Evolutionary conservation across 2,797 vertebrate species (phyloP), one percentile per base, ranked within the genome.

Genomic region (Sciurus vulgaris): DNA sequence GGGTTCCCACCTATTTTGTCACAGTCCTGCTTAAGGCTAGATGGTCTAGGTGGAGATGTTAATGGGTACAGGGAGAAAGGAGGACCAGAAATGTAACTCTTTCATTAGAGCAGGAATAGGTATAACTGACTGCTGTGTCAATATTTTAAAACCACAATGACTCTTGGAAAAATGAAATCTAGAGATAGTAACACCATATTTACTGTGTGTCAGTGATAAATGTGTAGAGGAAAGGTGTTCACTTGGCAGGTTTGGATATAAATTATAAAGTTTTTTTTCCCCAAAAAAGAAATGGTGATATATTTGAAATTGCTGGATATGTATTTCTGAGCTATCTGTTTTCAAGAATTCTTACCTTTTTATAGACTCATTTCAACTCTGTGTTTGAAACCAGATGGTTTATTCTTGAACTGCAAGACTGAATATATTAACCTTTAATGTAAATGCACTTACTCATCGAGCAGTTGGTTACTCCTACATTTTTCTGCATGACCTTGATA

Each of bases 361-460:
- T 96, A 93, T 90, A 91, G 90, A 94, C 79, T 97, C 65, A 86
- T 96, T 96, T 97, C 69, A 95, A 89, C 61, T 93, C 90, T 89
- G 44, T 83, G 11, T 97, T 97, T 98, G 89, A 97, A 97, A 89
- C 91, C 94, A 97, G 85, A 93, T 97, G 91, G 96, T 89, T 96
- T 96, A 79, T 93, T 96, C 92, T 97, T 97, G 89, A 96, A 86
- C 82, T 95, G 56, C 72, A 97, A 97, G 96, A 96, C 79, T 82
- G 92, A 97, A 89, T 95, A 74, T 95, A 96, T 96, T 95, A 97
- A 95, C 96, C 97, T 97, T 97, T 92, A 92, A 93, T 96, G 79
- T 96, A 96, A 97, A 95, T 87, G 70, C 41, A 94, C 69, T 95
- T 73, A 89, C 70, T 93, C 35, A 91, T 38, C 69, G 59, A 94